Evolutionary conservation across 2,888 invertebrate genomes (phyloP), one percentile per base, ranked within the genome.

Genomic region (Drosophila lutescens): DNA sequence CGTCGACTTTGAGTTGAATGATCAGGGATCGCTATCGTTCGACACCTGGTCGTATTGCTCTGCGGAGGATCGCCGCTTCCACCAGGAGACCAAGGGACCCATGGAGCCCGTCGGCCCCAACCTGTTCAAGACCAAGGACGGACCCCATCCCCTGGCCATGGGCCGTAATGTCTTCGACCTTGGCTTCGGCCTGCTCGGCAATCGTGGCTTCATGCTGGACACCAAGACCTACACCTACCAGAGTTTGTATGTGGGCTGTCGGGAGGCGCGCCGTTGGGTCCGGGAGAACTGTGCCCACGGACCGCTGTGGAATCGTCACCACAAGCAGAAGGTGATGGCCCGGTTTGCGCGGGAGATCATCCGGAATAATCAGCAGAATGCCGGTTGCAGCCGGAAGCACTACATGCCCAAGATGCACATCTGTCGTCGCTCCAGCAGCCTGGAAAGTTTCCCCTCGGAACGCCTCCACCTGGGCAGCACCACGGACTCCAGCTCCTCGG

Each of bases 21-120:
- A 50, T 0, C 32, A 49, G 2, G 8, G 9, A 0, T 34, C 23
- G 15, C 12, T 82, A 0, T 51, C 20, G 23, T 77, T 86, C 15
- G 50, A 92, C 0, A 91, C 93, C 62, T 96, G 96, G 95, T 89
- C 92, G 7, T 96, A 96, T 86, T 96, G 96, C 91, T 92, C 88
- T 59, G 91, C 92, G 88, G 93, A 94, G 7, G 95, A 95, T 83
- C 93, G 95, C 80, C 93, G 95, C 93, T 95, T 85, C n/a, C 12
- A 49, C 7, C 8, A 2, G 4, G 87, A 87, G 23, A 50, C n/a
- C 0, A 4, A n/a, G 10, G 9, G 0, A 0, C 41, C 51, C 0
- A 2, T 68, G 40, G 38, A 13, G 1, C 44, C 70, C 0, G 61
- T 75, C 13, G 78, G 74, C 2, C 80, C 86, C 0, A 1, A 10